These are phyloP conservation scores for Netelia melanura DNA, from an alignment of 2,888 invertebrate species.

Conservation along the genomic window DNA sequence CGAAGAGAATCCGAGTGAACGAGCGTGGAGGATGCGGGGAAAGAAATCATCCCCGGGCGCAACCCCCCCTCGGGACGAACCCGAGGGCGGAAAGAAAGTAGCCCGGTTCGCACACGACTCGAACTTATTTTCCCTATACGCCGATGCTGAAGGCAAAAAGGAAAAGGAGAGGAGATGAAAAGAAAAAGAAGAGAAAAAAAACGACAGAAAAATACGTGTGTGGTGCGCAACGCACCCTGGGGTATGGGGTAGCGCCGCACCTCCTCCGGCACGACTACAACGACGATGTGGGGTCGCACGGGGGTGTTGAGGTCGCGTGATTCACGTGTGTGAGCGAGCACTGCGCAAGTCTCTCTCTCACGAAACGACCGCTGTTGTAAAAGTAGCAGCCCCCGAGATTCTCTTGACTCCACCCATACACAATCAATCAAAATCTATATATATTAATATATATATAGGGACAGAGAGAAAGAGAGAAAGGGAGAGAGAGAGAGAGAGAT, in stretches of 20 bases:
- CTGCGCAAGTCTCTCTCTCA: slow-evolving; percentile 60
- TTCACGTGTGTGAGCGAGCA: slow-evolving; percentile 58
- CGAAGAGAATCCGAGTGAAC: slow-evolving; percentile 61
- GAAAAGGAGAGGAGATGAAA: neutral
- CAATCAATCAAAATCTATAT: slow-evolving; percentile 62
- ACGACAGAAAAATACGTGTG: slow-evolving; percentile 46
- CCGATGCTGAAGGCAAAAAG: slow-evolving; percentile 2
- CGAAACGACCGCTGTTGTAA: slow-evolving; percentile 44
- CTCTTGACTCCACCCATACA: slow-evolving; percentile 66
- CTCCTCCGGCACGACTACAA: neutral
- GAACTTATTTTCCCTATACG: slow-evolving; percentile 41
- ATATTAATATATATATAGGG: neutral
- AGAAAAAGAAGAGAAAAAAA: neutral
- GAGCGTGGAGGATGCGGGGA: slow-evolving; percentile 56
- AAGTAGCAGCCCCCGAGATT: slow-evolving; percentile 63
- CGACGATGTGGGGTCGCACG: slow-evolving; percentile 28
- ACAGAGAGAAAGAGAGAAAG: too few species aligned
- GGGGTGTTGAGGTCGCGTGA: slow-evolving; percentile 53
- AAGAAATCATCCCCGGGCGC: slow-evolving; percentile 66
- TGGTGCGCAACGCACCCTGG: slow-evolving; percentile 37
- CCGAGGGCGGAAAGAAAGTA: slow-evolving; percentile 64
- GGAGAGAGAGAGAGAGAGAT: too few species aligned
- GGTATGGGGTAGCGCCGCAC: slow-evolving; percentile 40
- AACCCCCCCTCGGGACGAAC: slow-evolving; percentile 28
- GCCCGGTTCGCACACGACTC: slow-evolving; percentile 48